These are phyloP conservation scores for Sthenelais limicola DNA, from an alignment of 2,888 invertebrate genomes.

Conservation along the genomic window DNA sequence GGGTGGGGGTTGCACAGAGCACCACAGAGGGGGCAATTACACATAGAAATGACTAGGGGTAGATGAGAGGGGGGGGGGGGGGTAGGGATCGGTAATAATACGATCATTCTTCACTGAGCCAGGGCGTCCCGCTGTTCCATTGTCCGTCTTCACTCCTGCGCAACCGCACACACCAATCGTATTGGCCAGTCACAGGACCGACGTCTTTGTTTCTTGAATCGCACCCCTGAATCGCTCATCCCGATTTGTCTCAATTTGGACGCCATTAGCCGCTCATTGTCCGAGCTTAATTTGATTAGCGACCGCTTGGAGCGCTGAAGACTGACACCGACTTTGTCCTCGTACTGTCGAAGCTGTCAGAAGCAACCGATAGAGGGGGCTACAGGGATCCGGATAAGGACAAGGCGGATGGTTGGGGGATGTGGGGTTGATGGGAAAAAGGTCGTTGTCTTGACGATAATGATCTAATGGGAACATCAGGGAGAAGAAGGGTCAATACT, in stretches of 20 bases:
- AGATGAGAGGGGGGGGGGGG: too few relatives aligned
- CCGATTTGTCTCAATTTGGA: constrained; percentile 35
- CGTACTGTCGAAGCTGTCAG: constrained; percentile 11
- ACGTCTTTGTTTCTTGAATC: constrained; percentile 35
- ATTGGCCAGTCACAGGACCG: neutral
- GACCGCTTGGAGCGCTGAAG: constrained; percentile 19
- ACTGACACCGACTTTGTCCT: constrained; percentile 37
- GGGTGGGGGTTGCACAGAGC: too few relatives aligned
- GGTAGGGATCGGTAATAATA: too few relatives aligned
- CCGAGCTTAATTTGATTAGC: constrained; percentile 35
- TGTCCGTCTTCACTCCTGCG: constrained; percentile 20
- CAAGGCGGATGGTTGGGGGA: neutral
- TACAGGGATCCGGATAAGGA: neutral
- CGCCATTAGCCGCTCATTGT: constrained; percentile 32
- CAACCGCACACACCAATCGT: neutral
- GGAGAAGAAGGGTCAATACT: too few relatives aligned
- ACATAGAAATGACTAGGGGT: too few relatives aligned
- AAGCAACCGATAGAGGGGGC: constrained; percentile 8
- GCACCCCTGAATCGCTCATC: constrained; percentile 25
- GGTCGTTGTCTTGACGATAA: too few relatives aligned
- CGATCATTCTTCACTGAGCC: neutral
- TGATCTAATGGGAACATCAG: too few relatives aligned
- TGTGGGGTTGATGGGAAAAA: too few relatives aligned
- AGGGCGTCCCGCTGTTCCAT: constrained; percentile 31
- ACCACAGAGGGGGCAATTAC: too few relatives aligned